Conservation (phyloP, 1,140 invertebrate species). For the Drosophila oshimai region DNA sequence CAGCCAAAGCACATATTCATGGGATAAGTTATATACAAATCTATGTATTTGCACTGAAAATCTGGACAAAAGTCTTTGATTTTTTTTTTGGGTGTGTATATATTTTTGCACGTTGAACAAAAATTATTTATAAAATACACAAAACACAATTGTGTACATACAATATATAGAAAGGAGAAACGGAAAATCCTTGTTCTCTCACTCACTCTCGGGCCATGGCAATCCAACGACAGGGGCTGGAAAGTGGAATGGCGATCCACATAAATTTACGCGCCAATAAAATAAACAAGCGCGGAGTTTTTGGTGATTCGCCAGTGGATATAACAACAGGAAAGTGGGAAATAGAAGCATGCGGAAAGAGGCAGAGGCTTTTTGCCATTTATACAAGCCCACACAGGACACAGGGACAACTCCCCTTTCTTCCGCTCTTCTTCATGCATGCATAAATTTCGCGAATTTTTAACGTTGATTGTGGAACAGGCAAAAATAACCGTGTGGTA, state of each 20-base stretch:
- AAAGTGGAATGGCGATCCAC: conserved; percentile 24
- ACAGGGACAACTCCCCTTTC: conserved; percentile 8
- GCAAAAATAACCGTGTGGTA: conserved; percentile 64
- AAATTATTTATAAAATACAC: conserved; percentile 74
- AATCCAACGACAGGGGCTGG: conserved; percentile 3
- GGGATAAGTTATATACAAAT: not conserved
- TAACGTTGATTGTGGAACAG: conserved; percentile 70
- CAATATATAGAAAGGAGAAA: conserved; percentile 52
- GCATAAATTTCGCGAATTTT: conserved; percentile 78
- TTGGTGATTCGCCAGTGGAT: conserved; percentile 66
- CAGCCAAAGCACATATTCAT: not conserved
- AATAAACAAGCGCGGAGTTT: conserved; percentile 75
- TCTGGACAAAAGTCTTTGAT: not conserved
- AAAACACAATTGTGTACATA: conserved; percentile 44
- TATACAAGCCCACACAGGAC: conserved; percentile 15
- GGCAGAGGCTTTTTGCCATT: conserved; percentile 48
- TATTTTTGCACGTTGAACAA: conserved; percentile 48
- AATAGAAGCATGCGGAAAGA: not conserved
- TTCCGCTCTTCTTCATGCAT: conserved; percentile 50
- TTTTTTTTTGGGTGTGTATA: conserved; percentile 54
- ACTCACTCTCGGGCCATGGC: not conserved
- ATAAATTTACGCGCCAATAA: conserved; percentile 81
- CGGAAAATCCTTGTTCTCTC: conserved; percentile 25
- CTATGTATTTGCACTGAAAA: not conserved
- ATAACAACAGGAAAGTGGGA: conserved; percentile 5